Percentiles rank a stretch among this genome's conserved stretches.
Evolutionary conservation across 2,888 invertebrate genomes (phyloP).

Genomic region (Rhaphigaster nebulosa): DNA sequence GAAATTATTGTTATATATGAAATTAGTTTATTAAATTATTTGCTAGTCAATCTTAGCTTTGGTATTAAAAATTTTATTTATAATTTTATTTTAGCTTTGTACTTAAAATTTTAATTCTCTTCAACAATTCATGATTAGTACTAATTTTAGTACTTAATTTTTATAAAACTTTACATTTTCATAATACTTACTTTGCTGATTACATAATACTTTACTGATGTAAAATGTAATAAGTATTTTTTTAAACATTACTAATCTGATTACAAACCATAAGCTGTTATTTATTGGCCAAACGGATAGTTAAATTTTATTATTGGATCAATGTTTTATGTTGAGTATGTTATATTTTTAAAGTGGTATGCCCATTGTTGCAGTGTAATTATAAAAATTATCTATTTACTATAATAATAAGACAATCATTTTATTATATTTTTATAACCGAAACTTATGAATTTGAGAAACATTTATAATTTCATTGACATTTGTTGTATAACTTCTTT

Average conservation of each 20-base stretch:
- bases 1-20: neutral
- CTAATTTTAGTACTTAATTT: neutral
- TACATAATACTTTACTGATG: neutral
- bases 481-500: neutral
- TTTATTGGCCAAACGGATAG: neutral
- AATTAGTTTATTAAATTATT: neutral
- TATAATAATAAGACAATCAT: constrained; percentile 5
- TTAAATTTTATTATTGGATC: constrained; percentile 17
- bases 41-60: neutral
- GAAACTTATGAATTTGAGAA: neutral
- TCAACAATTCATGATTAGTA: neutral
- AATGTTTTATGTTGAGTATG: neutral
- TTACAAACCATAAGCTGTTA: neutral
- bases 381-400: neutral
- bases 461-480: neutral
- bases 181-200: neutral
- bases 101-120: neutral
- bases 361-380: neutral
- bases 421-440: neutral
- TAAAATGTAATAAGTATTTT: neutral
- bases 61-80: no score
- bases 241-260: neutral
- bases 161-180: constrained; percentile 12
- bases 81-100: no score
- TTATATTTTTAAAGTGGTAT: neutral